These are phyloP conservation scores for Lycaon pictus DNA, from an alignment of 2,113 vertebrate species.

Conservation along the genomic window DNA sequence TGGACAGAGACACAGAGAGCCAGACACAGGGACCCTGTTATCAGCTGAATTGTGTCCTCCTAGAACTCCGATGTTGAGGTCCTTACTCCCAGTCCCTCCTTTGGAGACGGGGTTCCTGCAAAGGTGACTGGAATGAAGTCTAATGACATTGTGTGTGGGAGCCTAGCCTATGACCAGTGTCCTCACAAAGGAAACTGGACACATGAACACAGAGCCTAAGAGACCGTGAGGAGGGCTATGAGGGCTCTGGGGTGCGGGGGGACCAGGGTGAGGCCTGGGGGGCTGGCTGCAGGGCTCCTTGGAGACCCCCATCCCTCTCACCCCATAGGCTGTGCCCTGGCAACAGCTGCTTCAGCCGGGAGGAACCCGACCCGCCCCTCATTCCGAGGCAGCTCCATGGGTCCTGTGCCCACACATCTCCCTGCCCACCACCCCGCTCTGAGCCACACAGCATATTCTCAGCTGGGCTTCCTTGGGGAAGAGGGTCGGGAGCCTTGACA, in stretches of 20 bases:
- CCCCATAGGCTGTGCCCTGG: not conserved
- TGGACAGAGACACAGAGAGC: not conserved
- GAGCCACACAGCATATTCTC: not conserved
- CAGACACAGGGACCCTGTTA: not conserved
- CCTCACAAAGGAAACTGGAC: not conserved
- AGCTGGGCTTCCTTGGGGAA: not conserved
- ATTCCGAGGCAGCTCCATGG: not conserved
- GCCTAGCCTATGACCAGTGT: not conserved
- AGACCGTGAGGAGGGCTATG: accelerated
- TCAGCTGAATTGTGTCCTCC: accelerated
- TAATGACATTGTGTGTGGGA: not conserved
- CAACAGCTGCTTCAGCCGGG: not conserved
- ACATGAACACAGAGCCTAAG: not conserved
- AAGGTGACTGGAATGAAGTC: not conserved
- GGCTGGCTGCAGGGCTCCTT: not conserved
- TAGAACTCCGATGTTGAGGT: accelerated
- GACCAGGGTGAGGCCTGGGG: not conserved
- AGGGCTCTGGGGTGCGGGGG: not conserved
- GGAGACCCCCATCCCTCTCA: not conserved
- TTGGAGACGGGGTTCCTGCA: not conserved
- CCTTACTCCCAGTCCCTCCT: not conserved
- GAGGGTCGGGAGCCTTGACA: not conserved
- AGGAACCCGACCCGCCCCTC: not conserved
- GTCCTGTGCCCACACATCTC: accelerated
- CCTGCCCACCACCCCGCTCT: not conserved